phyloP scores from a whole-genome alignment of 1,140 invertebrate genomes.

The Trichonephila clavata region DNA sequence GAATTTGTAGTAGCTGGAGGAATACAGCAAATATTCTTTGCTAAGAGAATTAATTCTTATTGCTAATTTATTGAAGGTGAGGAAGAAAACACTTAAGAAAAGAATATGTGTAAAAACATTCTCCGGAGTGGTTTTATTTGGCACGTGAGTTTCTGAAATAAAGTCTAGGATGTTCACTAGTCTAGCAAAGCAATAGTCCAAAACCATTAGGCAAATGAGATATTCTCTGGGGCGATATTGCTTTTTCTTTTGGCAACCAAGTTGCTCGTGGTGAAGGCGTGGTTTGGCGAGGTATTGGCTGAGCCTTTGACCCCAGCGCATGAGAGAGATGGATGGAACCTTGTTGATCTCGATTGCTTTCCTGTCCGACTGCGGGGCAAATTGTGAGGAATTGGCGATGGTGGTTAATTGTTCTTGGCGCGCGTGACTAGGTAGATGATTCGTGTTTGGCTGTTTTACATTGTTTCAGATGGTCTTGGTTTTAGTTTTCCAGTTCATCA shows the following conservation, averaged over 20 bases:
- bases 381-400: slow-evolving; percentile 8
- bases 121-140: too few relatives aligned
- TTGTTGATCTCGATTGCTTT: slow-evolving; percentile 1
- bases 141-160: too few relatives aligned
- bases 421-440: background rate
- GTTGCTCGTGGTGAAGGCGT: background rate
- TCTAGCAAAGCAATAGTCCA: too few relatives aligned
- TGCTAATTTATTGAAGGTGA: too few relatives aligned
- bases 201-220: background rate
- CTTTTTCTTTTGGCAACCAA: background rate
- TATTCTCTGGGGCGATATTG: background rate
- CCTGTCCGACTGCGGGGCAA: background rate
- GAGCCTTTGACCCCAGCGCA: background rate
- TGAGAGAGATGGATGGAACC: background rate
- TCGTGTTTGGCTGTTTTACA: background rate
- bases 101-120: too few relatives aligned
- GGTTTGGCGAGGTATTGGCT: slow-evolving; percentile 1
- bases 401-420: background rate
- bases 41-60: too few relatives aligned
- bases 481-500: too few relatives aligned
- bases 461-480: too few relatives aligned
- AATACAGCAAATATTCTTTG: too few relatives aligned
- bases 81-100: too few relatives aligned
- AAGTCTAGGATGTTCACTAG: too few relatives aligned
- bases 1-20: too few relatives aligned